Evolutionary conservation across 1,140 invertebrate species (phyloP).

Genomic region (Elymnias hypermnestra): DNA sequence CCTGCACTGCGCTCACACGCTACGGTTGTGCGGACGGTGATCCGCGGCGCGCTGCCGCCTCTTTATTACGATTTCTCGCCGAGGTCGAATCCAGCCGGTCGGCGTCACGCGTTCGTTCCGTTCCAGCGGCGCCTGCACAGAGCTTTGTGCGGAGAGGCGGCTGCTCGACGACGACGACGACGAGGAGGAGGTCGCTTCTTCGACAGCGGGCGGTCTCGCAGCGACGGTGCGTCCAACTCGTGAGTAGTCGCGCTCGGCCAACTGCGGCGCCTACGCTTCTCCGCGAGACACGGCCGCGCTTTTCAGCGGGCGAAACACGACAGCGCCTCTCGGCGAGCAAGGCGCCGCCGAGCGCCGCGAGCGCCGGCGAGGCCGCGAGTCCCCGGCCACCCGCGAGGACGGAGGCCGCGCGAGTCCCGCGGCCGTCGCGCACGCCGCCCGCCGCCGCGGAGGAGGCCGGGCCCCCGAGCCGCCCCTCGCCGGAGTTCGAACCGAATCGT

Average conservation of each 20-base stretch:
- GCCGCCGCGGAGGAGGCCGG: not conserved
- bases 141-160: too few species aligned
- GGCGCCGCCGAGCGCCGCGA: constrained; percentile 7
- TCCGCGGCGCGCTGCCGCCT: constrained; percentile 21
- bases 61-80: too few species aligned
- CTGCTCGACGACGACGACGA: constrained; percentile 11
- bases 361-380: constrained; percentile 11
- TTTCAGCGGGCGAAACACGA: too few species aligned
- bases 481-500: constrained; percentile 40
- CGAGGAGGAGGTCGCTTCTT: constrained; percentile 22
- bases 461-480: not conserved
- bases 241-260: too few species aligned
- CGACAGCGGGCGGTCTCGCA: constrained; percentile 1
- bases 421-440: not conserved
- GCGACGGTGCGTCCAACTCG: constrained; percentile 12
- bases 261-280: too few species aligned
- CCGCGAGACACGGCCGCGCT: too few species aligned
- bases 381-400: not conserved
- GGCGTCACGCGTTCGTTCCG: too few species aligned
- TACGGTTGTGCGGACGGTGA: constrained; percentile 32
- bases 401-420: not conserved
- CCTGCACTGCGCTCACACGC: constrained; percentile 46
- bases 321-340: constrained; percentile 6
- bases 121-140: too few species aligned
- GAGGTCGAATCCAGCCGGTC: too few species aligned